Base-by-base conservation (phyloP, 2,888 invertebrate genomes). In the Syritta pipiens region DNA sequence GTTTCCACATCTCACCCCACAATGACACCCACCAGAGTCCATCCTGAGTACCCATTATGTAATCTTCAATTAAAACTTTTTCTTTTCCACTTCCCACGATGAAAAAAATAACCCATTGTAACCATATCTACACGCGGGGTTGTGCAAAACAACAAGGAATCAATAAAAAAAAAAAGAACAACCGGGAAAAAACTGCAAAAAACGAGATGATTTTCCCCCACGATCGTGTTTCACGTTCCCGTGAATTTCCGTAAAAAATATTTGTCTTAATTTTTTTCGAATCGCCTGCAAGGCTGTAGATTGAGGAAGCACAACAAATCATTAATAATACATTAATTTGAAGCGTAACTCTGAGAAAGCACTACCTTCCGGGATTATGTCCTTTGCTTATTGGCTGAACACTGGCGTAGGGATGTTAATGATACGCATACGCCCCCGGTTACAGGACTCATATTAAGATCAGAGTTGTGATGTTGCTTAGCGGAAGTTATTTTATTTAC, bases 351-450 rank as follows among this genome's bases (percentile, higher is more conserved):
- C 28, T 46, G 46, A 7, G 4, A 5, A 20, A 53, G 5, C n/a
- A n/a, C n/a, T 12, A 20, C 44, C 26, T 40, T 42, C 14, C 30
- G 30, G 32, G 26, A 12, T 19, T 42, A 28, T 7, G n/a, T 44
- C 3, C 12, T 1, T 2, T 7, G 17, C 26, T 37, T 57, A 42
- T 57, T 42, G 57, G 26, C 10, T 30, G 20, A 44, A 14, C 20
- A n/a, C n/a, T n/a, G n/a, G n/a, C n/a, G 26, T 30, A 12, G 7
- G 9, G 20, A 30, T 14, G 22, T 14, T 40, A 40, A 62, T 55
- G 55, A 37, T 72, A 48, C 7, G 62, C 28, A 55, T 55, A 72
- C 55, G 53, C 51, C 62, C 20, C 53, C 32, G 30, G 10, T 35
- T 35, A 0, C 7, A 17, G 24, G 5, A 17, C n/a, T n/a, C n/a